Conservation (phyloP, 2,113 vertebrate species). For the Myiozetetes cayanensis region DNA sequence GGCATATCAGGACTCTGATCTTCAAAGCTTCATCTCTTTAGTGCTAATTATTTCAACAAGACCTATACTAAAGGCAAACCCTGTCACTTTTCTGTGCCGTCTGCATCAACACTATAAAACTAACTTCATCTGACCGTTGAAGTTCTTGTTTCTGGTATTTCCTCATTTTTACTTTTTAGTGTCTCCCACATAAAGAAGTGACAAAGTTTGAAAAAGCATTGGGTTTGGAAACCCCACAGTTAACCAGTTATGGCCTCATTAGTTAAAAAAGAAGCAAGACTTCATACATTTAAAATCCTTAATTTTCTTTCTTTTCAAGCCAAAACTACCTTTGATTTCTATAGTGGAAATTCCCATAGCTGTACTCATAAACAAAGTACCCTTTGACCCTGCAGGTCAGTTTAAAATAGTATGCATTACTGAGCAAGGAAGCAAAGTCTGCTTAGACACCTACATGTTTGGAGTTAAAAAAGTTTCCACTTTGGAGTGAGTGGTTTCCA, state of each 20-base stretch:
- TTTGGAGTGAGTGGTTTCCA: background rate
- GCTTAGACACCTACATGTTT: background rate
- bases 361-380: background rate
- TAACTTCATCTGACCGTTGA: background rate
- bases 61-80: background rate
- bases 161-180: background rate
- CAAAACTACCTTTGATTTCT: background rate
- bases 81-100: background rate
- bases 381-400: background rate
- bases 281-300: background rate
- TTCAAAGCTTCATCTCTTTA: constrained; percentile 1
- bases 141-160: background rate
- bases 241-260: background rate
- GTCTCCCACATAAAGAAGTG: background rate
- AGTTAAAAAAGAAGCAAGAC: background rate
- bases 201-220: background rate
- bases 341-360: background rate
- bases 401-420: background rate
- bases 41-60: constrained; percentile 28
- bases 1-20: background rate
- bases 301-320: background rate
- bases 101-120: background rate
- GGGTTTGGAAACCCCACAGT: background rate
- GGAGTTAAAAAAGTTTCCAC: background rate
- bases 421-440: background rate